These are phyloP conservation scores for Festucalex cinctus DNA, from an alignment of 2,113 vertebrate genomes.

Conservation along the genomic window DNA sequence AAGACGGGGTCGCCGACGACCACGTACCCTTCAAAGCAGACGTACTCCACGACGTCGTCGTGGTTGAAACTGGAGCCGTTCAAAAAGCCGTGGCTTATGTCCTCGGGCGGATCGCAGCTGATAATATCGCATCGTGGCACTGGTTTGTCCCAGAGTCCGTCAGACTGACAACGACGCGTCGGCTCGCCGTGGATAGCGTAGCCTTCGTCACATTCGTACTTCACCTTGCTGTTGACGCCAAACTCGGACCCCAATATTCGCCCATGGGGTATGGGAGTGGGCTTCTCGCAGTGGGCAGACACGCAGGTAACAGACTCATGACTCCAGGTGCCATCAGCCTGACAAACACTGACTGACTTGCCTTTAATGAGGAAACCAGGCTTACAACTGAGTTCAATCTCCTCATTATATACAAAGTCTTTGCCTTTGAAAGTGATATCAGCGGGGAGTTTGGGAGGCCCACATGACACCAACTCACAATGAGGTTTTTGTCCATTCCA, in stretches of 20 bases:
- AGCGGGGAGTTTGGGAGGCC: constrained; percentile 68
- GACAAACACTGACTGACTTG: constrained; percentile 75
- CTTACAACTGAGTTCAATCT: constrained; percentile 75
- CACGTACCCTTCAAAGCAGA: constrained; percentile 87
- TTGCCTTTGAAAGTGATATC: constrained; percentile 75
- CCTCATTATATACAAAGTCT: constrained; percentile 75
- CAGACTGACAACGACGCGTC: constrained; percentile 72
- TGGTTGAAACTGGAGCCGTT: constrained; percentile 85
- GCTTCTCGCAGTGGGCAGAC: constrained; percentile 75
- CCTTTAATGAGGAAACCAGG: constrained; percentile 82
- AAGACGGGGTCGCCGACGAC: constrained; percentile 78
- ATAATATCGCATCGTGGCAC: constrained; percentile 79
- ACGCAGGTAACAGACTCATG: constrained; percentile 73
- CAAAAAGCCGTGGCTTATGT: constrained; percentile 85
- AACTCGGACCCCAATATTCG: constrained; percentile 75
- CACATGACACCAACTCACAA: constrained; percentile 83
- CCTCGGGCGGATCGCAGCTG: constrained; percentile 84
- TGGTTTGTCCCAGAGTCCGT: constrained; percentile 83
- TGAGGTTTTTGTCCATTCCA: constrained; percentile 82
- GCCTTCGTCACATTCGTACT: constrained; percentile 82
- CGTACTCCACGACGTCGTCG: constrained; percentile 79
- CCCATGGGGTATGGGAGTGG: constrained; percentile 68
- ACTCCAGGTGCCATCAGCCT: constrained; percentile 87
- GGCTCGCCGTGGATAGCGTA: constrained; percentile 75
- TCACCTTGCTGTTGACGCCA: constrained; percentile 74